These are phyloP conservation scores for Amaurobius ferox DNA, from an alignment of 2,888 invertebrate genomes.

Conservation along the genomic window DNA sequence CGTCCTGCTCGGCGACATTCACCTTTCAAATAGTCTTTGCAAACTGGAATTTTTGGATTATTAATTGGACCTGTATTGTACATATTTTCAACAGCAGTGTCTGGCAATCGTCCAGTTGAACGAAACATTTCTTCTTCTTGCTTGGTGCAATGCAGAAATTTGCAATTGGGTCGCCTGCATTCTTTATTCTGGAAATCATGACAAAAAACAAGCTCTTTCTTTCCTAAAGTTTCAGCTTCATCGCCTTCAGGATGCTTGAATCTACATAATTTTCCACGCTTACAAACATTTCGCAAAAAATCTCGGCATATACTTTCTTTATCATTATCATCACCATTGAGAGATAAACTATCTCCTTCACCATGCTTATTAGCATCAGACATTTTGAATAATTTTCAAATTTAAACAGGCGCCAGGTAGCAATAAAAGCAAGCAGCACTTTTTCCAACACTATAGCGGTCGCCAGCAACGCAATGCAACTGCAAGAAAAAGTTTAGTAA, in stretches of 20 bases:
- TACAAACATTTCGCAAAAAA: conserved; percentile 81
- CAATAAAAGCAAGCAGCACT: conserved; percentile 27
- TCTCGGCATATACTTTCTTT: conserved; percentile 81
- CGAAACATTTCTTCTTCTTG: conserved; percentile 85
- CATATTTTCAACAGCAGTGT: conserved; percentile 79
- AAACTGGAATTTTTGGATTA: conserved; percentile 79
- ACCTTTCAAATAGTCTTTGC: conserved; percentile 82
- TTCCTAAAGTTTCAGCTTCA: conserved; percentile 77
- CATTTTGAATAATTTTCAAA: conserved; percentile 18
- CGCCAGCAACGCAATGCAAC: conserved; percentile 35
- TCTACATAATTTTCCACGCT: conserved; percentile 81
- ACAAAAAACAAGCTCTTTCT: conserved; percentile 79
- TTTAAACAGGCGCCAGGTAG: conserved; percentile 7
- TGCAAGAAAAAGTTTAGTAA: conserved; percentile 31
- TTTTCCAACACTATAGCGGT: neutral
- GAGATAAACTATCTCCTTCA: conserved; percentile 34
- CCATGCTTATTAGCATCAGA: conserved; percentile 35
- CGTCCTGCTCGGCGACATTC: conserved; percentile 80
- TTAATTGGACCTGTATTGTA: conserved; percentile 22
- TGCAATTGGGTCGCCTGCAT: conserved; percentile 85
- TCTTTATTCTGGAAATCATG: conserved; percentile 85
- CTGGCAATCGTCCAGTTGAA: conserved; percentile 84
- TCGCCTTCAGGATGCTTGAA: conserved; percentile 79
- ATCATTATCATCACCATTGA: conserved; percentile 57
- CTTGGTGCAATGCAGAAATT: conserved; percentile 86